Conservation (phyloP, 2,113 vertebrate species). For the Dromaius novaehollandiae region DNA sequence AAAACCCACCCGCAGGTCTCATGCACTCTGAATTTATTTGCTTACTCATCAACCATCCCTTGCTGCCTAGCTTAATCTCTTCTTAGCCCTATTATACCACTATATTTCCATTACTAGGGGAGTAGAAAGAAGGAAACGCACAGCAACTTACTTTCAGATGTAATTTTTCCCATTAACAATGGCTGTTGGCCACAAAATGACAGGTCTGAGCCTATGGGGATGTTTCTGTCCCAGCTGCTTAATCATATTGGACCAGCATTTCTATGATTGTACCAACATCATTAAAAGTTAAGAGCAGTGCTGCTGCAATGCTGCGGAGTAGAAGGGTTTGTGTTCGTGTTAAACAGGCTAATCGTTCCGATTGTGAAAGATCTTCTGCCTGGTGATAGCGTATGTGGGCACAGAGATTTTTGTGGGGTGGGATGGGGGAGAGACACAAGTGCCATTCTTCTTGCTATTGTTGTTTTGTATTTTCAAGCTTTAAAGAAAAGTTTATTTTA, state of each 20-base stretch:
- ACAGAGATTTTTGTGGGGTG: background rate
- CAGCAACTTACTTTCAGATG: conserved; percentile 60
- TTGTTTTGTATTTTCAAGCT: background rate
- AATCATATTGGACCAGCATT: conserved; percentile 44
- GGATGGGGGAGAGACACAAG: background rate
- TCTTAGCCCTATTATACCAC: conserved; percentile 14
- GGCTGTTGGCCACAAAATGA: conserved; percentile 49
- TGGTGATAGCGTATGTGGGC: background rate
- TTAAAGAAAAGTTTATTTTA: background rate
- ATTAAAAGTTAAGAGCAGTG: conserved; percentile 12
- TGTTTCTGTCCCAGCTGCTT: conserved; percentile 42
- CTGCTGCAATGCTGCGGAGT: conserved; percentile 1
- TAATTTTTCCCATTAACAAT: conserved; percentile 57
- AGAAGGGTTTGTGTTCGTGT: conserved; percentile 12
- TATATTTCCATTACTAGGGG: conserved; percentile 3
- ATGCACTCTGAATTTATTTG: background rate
- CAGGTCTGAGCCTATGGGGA: conserved; percentile 14
- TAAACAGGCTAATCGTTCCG: background rate
- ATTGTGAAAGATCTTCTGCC: conserved; percentile 13
- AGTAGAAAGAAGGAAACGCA: conserved; percentile 7
- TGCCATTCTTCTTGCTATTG: background rate
- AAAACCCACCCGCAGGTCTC: background rate
- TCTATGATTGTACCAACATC: background rate
- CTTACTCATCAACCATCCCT: conserved; percentile 15
- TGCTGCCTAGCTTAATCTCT: conserved; percentile 15